Evolutionary conservation across 2,888 invertebrate species (phyloP).

Genomic region (Ctena decussata): DNA sequence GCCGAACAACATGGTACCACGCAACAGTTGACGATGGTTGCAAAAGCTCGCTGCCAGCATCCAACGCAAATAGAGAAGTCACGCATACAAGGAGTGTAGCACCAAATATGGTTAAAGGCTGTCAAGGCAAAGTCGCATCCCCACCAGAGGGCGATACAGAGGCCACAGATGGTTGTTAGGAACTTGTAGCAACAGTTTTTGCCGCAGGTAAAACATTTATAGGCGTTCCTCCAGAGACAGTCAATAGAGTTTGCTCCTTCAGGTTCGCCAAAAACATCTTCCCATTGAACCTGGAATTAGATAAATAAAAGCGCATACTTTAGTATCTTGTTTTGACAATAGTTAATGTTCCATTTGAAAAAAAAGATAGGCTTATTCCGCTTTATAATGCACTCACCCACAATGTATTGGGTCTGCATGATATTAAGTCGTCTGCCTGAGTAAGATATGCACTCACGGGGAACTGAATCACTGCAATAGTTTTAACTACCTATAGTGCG

Average conservation of each 20-base stretch:
- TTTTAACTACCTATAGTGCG: too few relatives aligned
- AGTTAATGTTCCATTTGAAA: too few relatives aligned
- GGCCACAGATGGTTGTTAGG: conserved; percentile 90
- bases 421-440: too few relatives aligned
- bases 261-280: conserved; percentile 81
- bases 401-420: too few relatives aligned
- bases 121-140: conserved; percentile 87
- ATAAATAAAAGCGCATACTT: neutral
- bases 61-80: conserved; percentile 89
- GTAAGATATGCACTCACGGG: too few relatives aligned
- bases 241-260: conserved; percentile 87
- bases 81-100: conserved; percentile 90
- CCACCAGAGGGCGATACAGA: conserved; percentile 90
- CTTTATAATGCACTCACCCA: too few relatives aligned
- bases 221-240: conserved; percentile 91
- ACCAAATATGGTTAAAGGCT: conserved; percentile 91
- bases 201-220: conserved; percentile 89
- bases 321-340: too few relatives aligned
- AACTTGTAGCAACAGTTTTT: conserved; percentile 91
- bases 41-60: conserved; percentile 83
- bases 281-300: neutral
- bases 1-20: conserved; percentile 90
- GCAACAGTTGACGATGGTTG: conserved; percentile 88
- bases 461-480: too few relatives aligned
- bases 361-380: too few relatives aligned